phyloP scores from a whole-genome alignment of 2,888 invertebrate genomes.

The Dynastes grantii region DNA sequence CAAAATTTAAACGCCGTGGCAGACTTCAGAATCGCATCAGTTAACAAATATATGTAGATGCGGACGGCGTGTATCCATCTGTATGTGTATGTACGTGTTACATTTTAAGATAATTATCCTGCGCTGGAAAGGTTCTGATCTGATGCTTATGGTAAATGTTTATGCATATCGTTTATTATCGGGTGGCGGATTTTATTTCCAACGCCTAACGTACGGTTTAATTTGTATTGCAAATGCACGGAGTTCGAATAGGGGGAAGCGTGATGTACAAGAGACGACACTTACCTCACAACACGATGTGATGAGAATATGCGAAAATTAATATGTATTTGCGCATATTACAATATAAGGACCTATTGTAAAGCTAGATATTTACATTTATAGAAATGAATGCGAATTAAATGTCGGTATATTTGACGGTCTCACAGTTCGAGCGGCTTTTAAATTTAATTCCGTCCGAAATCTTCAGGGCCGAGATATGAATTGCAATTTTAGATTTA shows the following conservation, averaged over 20 bases:
- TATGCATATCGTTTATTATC: conserved; percentile 45
- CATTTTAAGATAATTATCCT: conserved; percentile 44
- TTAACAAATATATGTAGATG: conserved; percentile 44
- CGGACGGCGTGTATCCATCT: not conserved
- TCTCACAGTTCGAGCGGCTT: not conserved
- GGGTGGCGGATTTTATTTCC: conserved; percentile 32
- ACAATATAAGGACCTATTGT: conserved; percentile 26
- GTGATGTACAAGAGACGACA: conserved; percentile 41
- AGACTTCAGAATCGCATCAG: conserved; percentile 46
- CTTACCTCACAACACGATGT: conserved; percentile 23
- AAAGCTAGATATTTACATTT: conserved; percentile 20
- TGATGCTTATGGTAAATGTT: conserved; percentile 45
- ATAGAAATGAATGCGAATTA: conserved; percentile 10
- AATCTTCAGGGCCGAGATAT: too few species aligned
- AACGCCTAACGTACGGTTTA: conserved; percentile 37
- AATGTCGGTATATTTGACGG: not conserved
- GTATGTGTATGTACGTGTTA: conserved; percentile 29
- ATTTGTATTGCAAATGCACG: conserved; percentile 42
- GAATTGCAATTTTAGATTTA: too few species aligned
- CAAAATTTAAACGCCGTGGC: conserved; percentile 47
- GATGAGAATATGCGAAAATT: conserved; percentile 42
- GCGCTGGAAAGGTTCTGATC: conserved; percentile 42
- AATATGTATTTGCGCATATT: conserved; percentile 30
- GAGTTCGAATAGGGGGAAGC: conserved; percentile 33
- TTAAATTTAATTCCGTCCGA: too few species aligned